phyloP scores from a whole-genome alignment of 1,140 invertebrate species.

The Pseudomyrmex flavicornis region DNA sequence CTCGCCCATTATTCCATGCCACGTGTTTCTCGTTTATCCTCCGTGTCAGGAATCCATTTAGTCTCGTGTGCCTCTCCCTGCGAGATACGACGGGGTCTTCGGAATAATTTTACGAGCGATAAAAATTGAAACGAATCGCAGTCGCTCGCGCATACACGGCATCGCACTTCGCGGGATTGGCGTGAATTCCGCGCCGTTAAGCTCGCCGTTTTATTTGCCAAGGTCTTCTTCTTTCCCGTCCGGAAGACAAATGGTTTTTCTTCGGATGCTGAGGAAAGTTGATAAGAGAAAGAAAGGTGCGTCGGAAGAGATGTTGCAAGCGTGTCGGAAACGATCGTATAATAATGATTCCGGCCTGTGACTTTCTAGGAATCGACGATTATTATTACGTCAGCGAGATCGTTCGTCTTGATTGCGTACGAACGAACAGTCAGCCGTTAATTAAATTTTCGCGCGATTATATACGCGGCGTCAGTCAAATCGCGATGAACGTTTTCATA shows the following conservation, averaged over 20 bases:
- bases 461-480: neutral
- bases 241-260: slow-evolving; percentile 58
- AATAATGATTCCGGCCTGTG: neutral
- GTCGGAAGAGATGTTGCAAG: slow-evolving; percentile 8
- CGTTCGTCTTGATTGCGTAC: slow-evolving; percentile 35
- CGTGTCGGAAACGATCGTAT: neutral
- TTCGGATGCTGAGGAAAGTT: slow-evolving; percentile 17
- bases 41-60: slow-evolving; percentile 9
- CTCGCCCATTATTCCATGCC: neutral
- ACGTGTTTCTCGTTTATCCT: slow-evolving; percentile 12
- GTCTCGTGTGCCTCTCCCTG: neutral
- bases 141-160: slow-evolving; percentile 11
- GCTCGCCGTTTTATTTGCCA: slow-evolving; percentile 46
- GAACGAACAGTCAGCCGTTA: neutral
- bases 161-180: slow-evolving; percentile 53
- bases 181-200: slow-evolving; percentile 62
- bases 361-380: neutral
- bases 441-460: slow-evolving; percentile 12
- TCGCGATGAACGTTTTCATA: slow-evolving; percentile 22
- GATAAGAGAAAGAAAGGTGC: slow-evolving; percentile 13
- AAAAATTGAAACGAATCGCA: slow-evolving; percentile 62
- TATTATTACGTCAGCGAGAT: neutral
- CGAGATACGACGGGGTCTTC: neutral
- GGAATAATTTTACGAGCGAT: slow-evolving; percentile 38
- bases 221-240: neutral